Base-by-base conservation (phyloP, 2,888 invertebrate species). In the Spodoptera littoralis region DNA sequence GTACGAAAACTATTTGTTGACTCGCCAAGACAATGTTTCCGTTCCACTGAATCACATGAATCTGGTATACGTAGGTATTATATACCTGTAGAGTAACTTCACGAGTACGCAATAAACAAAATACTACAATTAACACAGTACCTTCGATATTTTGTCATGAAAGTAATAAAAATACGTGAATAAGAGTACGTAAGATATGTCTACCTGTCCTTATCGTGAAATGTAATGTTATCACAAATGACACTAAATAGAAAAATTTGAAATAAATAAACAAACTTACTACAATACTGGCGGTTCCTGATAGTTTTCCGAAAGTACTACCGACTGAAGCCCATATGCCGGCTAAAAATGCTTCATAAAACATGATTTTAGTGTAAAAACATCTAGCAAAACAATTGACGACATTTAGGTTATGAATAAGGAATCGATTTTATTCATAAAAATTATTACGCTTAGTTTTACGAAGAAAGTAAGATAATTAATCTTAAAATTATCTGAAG, bases 221-320 rank as follows among this genome's bases (percentile, higher is more conserved):
- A 36, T 36, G 36, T 36, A 36, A 36, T 9, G 36, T 36, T 36
- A 41, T 36, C 36, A 27, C 27, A 27, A 27, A 27, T 27, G 27
- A 27, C 9, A 57, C 4, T n/a, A 1, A 18, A n/a, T 43, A 48
- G n/a, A 43, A 24, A 49, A 60, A 46, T 12, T 18, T 3, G 1
- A 72, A 51, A 51, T 54, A 72, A 46, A 12, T 41, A 50, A 50
- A 54, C 48, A 59, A 60, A 88, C 91, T 88, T 81, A 93, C 93
- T 62, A 92, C 91, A 59, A 92, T 57, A 60, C 70, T 73, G 60
- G 75, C 54, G 27, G 91, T 89, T 79, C 96, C 96, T 53, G 95
- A 95, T 70, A 96, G 84, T 92, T 97, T 97, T 43, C 96, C 96
- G 54, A 96, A 93, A 46, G 96, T 90, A 84, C 96, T 96, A 45